Percentiles rank a stretch among this genome's conserved stretches.
Conservation (phyloP, 2,888 invertebrate genomes). For the Cephus pygmeus region DNA sequence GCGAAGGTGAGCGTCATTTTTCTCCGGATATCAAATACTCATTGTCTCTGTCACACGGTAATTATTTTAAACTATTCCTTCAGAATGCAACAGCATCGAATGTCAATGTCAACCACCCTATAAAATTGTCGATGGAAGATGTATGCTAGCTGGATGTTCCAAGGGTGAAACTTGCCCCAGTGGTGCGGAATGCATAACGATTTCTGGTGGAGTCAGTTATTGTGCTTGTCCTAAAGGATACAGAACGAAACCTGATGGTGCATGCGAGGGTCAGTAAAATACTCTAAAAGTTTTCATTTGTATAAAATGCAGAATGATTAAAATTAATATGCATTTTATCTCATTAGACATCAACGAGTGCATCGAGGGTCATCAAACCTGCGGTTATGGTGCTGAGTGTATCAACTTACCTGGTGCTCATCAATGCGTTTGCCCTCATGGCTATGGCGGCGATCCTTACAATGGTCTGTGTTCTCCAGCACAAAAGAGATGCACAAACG, state of each 20-base stretch:
- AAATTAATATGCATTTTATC: neutral
- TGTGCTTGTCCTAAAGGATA: conserved; percentile 93
- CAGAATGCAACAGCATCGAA: conserved; percentile 82
- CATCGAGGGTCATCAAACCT: conserved; percentile 77
- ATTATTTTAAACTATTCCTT: conserved; percentile 17
- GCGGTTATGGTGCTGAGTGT: conserved; percentile 90
- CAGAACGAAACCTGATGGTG: conserved; percentile 79
- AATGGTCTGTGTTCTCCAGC: conserved; percentile 85
- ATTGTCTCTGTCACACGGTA: neutral
- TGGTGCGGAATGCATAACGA: conserved; percentile 91
- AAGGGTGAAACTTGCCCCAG: conserved; percentile 83
- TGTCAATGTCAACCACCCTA: conserved; percentile 91
- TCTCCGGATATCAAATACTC: neutral
- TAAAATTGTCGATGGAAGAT: conserved; percentile 84
- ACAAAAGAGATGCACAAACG: conserved; percentile 83
- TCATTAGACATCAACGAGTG: conserved; percentile 84
- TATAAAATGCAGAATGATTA: conserved; percentile 35
- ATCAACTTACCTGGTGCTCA: conserved; percentile 82
- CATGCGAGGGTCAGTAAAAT: conserved; percentile 72
- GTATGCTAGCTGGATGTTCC: conserved; percentile 86
- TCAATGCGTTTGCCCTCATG: conserved; percentile 83
- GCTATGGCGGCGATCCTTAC: conserved; percentile 85
- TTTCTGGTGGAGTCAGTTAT: conserved; percentile 90
- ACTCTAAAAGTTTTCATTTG: conserved; percentile 8
- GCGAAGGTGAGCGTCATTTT: conserved; percentile 70